Base-by-base conservation (phyloP, 2,888 invertebrate species). In the Ernsta delagoae region DNA sequence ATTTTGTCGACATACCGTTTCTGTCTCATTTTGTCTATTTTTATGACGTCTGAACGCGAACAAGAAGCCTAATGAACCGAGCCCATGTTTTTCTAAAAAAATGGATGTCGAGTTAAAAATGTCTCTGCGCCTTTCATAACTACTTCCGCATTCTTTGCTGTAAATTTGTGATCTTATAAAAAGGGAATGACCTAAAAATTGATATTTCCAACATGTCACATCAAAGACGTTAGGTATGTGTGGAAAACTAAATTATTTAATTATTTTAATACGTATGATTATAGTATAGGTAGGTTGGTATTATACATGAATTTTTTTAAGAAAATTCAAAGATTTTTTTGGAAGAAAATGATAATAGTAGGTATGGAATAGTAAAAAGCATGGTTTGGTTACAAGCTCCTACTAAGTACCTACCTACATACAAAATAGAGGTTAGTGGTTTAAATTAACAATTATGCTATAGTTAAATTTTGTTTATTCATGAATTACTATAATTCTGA, bases 111-210 rank as follows among this genome's bases (percentile, higher is more conserved):
- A 41, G 50, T 59, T 62, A 59, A 59, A 63, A 31, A 69, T 59
- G 24, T 59, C 56, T 41, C 59, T 39, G 59, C 63, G 41, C 11
- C 69, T 69, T 63, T 69, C 69, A 53, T 59, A 59, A 69, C 69
- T 43, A 69, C 59, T 63, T 69, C 63, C 69, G 69, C 63, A 53
- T 69, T 63, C 63, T 48, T 59, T n/a, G 39, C 56, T 57, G 62
- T 68, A 68, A 50, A 68, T 63, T 41, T 41, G 57, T 57, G 9
- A 16, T 45, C 43, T 50, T 63, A 69, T 69, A 59, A 63, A 69
- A 59, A 59, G 24, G 68, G 68, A 43, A 56, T 53, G 69, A 69
- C 69, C 69, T 16, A 69, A 69, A 69, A 69, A n/a, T 62, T 31
- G 11, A 39, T 39, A 67, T 60, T 12, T n/a, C 24, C 8, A 34